phyloP scores from a whole-genome alignment of 2,888 invertebrate genomes.

The Osmoderma eremita region DNA sequence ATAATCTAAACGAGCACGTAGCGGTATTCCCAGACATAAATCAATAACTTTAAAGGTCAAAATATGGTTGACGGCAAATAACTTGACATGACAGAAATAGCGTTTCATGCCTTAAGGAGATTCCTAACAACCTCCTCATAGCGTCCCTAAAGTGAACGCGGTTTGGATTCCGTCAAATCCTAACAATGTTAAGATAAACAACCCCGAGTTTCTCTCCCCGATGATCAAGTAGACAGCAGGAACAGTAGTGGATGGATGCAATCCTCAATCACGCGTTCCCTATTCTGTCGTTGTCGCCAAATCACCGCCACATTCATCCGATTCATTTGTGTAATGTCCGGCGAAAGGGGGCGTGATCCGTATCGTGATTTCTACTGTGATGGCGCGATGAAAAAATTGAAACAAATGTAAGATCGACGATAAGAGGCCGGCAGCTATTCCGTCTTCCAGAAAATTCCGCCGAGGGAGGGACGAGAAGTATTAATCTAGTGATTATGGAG shows the following conservation, averaged over 20 bases:
- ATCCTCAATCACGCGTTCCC: constrained; percentile 47
- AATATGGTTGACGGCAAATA: constrained; percentile 14
- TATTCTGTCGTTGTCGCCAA: constrained; percentile 40
- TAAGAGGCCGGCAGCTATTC: constrained; percentile 1
- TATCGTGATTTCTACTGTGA: constrained; percentile 29
- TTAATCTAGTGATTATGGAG: constrained; percentile 33
- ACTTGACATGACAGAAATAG: constrained; percentile 6
- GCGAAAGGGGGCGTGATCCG: constrained; percentile 40
- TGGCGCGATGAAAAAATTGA: constrained; percentile 28
- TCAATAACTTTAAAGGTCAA: constrained; percentile 11
- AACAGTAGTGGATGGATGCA: constrained; percentile 39
- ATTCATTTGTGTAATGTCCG: constrained; percentile 47
- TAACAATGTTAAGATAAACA: constrained; percentile 48
- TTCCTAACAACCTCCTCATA: constrained; percentile 13
- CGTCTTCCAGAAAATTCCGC: not conserved
- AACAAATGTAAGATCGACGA: constrained; percentile 21
- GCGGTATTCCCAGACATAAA: not conserved
- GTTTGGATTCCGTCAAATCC: constrained; percentile 47
- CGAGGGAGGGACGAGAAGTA: not conserved
- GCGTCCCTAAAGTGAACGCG: constrained; percentile 40
- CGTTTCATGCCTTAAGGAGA: constrained; percentile 11
- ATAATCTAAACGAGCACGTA: too few species aligned
- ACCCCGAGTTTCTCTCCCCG: constrained; percentile 41
- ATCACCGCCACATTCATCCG: constrained; percentile 47
- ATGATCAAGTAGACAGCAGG: constrained; percentile 28